A percentile compares a stretch with the other conserved stretches of the same genome.
These are phyloP conservation scores for Myopa testacea DNA, from an alignment of 2,888 invertebrate species.

Conservation along the genomic window DNA sequence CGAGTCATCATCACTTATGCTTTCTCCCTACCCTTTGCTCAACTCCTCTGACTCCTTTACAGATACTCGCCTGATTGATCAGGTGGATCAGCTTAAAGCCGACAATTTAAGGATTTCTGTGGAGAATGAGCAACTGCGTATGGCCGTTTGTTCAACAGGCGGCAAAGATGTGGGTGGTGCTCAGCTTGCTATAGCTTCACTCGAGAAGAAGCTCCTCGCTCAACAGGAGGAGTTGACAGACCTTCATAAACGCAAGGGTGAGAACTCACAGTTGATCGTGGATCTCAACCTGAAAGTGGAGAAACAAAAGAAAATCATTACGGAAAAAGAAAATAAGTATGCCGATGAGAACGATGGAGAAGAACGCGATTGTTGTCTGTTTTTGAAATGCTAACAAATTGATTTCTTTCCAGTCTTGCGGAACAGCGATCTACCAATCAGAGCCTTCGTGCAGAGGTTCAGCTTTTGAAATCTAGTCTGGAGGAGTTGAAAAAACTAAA, in stretches of 20 bases:
- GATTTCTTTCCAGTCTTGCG: slow-evolving; percentile 71
- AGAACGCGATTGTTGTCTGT: background rate
- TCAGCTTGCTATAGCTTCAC: slow-evolving; percentile 73
- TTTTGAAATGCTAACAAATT: background rate
- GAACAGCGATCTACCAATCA: slow-evolving; percentile 77
- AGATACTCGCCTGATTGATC: slow-evolving; percentile 91
- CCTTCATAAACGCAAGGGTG: slow-evolving; percentile 87
- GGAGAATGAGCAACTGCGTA: slow-evolving; percentile 84
- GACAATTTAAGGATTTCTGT: slow-evolving; percentile 89
- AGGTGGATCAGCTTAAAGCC: slow-evolving; percentile 80
- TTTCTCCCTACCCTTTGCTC: slow-evolving; percentile 18
- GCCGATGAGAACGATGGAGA: slow-evolving; percentile 36
- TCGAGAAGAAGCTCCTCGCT: slow-evolving; percentile 87
- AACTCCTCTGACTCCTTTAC: slow-evolving; percentile 12
- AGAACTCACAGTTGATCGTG: slow-evolving; percentile 93
- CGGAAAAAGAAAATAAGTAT: slow-evolving; percentile 79
- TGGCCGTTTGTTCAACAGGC: slow-evolving; percentile 70
- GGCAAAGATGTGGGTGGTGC: slow-evolving; percentile 69
- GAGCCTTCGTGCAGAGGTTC: slow-evolving; percentile 79
- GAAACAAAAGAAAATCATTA: slow-evolving; percentile 83
- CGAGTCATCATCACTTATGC: background rate
- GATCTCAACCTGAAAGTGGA: slow-evolving; percentile 87
- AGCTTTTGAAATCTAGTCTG: slow-evolving; percentile 78
- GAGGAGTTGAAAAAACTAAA: slow-evolving; percentile 84
- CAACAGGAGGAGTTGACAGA: slow-evolving; percentile 95